Base-by-base conservation (phyloP, 2,113 vertebrate species). In the Sisor rabdophorus region DNA sequence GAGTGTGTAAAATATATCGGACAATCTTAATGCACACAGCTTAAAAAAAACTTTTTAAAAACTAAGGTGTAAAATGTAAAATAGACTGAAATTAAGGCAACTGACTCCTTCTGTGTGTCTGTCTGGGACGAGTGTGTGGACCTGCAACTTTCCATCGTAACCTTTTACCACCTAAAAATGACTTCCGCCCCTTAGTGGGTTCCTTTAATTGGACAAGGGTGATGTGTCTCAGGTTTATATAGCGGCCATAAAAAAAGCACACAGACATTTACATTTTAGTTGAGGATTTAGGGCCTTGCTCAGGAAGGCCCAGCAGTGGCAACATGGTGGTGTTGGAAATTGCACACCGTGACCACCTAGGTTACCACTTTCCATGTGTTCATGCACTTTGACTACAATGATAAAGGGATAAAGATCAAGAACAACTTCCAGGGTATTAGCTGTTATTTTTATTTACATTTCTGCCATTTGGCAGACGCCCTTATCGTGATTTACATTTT, bases 101-200 rank as follows among this genome's bases (percentile, higher is more conserved):
- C 77, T 50, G 77, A 73, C 36, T 61, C 60, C 67, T 68, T 67
- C 53, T 44, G 65, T 24, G 6, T 58, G 67, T 79, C 71, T 58
- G 65, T 81, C 67, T 71, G 76, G 71, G 80, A 81, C 67, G 0
- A 60, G 59, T n/a, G 67, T 17, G 80, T 82, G 71, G 72, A 70
- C 61, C 47, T 74, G 26, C 48, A 70, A 56, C n/a, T 77, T 77
- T 64, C 75, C 47, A 15, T 69, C 24, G 19, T 61, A 32, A 72
- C 58, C 68, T 54, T n/a, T 71, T 55, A 40, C 52, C 52, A 55
- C 36, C 30, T 30, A 28, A 24, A 48, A 40, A 61, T 72, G 47
- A 59, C 58, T 55, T 68, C n/a, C 7, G 63, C 73, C 75, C 40
- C 13, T 60, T 12, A 54, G 32, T 16, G 4, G 9, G 16, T 55